A percentile compares a stretch with the other conserved stretches of the same genome.
Evolutionary conservation across 1,140 invertebrate genomes (phyloP).

Genomic region (Tribolium madens): DNA sequence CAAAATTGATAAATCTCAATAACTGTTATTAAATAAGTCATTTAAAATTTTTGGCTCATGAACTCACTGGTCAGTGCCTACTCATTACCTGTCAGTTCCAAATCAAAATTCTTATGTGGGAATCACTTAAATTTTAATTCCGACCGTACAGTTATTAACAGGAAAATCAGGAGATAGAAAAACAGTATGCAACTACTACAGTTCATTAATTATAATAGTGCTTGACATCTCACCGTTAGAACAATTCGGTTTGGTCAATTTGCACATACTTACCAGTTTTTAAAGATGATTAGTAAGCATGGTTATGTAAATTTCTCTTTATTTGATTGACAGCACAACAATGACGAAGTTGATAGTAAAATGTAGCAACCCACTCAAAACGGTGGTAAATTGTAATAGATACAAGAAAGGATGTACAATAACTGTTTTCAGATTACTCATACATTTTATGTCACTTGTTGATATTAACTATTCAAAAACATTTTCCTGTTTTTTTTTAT

Average conservation of each 20-base stretch:
- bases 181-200: neutral
- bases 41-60: neutral
- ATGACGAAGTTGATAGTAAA: neutral
- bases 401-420: too few relatives aligned
- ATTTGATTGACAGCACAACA: conserved; percentile 14
- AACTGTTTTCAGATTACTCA: too few relatives aligned
- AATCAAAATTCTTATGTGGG: neutral
- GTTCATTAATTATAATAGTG: conserved; percentile 23
- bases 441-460: neutral
- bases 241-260: conserved; percentile 21
- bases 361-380: conserved; percentile 3
- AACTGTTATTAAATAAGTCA: too few relatives aligned
- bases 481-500: too few relatives aligned
- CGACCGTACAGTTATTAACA: neutral
- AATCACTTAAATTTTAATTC: neutral
- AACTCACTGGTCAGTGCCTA: neutral
- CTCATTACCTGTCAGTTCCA: neutral
- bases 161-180: neutral
- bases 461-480: too few relatives aligned
- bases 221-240: conserved; percentile 23
- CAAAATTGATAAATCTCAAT: too few relatives aligned
- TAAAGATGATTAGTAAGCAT: conserved; percentile 8
- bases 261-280: conserved; percentile 7
- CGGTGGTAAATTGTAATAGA: neutral
- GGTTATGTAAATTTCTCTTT: conserved; percentile 9